A percentile compares a stretch with the other conserved stretches of the same genome.
phyloP scores from a whole-genome alignment of 2,113 vertebrate genomes.

The Syrmaticus mikado region DNA sequence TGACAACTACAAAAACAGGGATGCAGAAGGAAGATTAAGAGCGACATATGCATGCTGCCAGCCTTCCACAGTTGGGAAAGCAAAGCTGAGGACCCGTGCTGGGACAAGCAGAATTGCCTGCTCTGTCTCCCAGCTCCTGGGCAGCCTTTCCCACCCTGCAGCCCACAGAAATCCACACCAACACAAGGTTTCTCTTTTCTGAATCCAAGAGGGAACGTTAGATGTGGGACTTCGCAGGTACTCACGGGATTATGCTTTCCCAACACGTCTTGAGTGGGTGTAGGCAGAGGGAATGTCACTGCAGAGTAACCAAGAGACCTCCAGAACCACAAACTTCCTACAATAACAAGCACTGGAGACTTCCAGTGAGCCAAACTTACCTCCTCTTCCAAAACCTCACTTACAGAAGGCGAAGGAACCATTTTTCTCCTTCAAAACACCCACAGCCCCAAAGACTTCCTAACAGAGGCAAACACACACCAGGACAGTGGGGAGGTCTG shows the following conservation, averaged over 20 bases:
- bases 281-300: neutral
- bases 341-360: neutral
- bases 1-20: slow-evolving; percentile 81
- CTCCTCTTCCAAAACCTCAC: neutral
- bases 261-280: neutral
- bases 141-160: slow-evolving; percentile 25
- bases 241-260: neutral
- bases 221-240: neutral
- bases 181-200: neutral
- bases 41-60: slow-evolving; percentile 59
- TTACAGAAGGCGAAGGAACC: neutral
- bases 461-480: neutral
- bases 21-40: slow-evolving; percentile 83
- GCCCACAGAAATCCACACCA: neutral
- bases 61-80: slow-evolving; percentile 58
- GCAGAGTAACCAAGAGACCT: neutral
- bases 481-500: neutral
- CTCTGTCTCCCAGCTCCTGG: neutral
- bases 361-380: neutral
- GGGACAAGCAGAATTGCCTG: slow-evolving; percentile 30
- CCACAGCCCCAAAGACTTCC: neutral
- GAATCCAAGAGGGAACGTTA: neutral
- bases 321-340: neutral
- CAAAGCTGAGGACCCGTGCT: slow-evolving; percentile 58
- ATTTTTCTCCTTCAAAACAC: neutral